Percentiles rank a stretch among this genome's conserved stretches.
Conservation (phyloP, 2,888 invertebrate species). For the Drosophila gaucha region DNA sequence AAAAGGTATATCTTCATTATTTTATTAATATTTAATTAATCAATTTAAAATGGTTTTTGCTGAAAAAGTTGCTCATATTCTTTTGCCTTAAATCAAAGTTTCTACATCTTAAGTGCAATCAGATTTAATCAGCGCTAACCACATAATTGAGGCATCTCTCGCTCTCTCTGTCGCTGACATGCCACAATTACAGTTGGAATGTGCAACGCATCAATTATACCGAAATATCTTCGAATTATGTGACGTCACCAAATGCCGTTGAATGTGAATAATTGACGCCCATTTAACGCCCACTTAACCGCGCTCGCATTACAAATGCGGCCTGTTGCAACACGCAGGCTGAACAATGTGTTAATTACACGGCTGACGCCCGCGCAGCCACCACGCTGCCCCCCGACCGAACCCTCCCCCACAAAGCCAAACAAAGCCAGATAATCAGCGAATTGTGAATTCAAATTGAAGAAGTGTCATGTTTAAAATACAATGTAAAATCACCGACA, state of each 20-base stretch:
- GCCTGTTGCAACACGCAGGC: constrained; percentile 33
- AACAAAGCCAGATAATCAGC: constrained; percentile 53
- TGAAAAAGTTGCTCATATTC: too few relatives aligned
- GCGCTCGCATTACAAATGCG: constrained; percentile 54
- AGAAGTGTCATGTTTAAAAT: constrained; percentile 54
- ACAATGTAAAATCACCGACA: constrained; percentile 38
- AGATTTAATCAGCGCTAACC: background rate
- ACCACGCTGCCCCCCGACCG: constrained; percentile 4
- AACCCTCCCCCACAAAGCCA: constrained; percentile 3
- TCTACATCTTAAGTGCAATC: background rate
- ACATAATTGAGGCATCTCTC: background rate
- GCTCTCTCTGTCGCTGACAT: background rate
- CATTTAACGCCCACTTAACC: constrained; percentile 70
- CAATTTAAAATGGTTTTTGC: too few relatives aligned
- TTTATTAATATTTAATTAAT: too few relatives aligned
- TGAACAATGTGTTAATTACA: constrained; percentile 74
- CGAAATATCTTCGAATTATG: background rate
- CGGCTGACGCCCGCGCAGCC: constrained; percentile 65
- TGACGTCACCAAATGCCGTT: constrained; percentile 23
- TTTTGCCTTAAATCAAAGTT: too few relatives aligned
- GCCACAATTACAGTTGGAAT: background rate
- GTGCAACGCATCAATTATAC: background rate
- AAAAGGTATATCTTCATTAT: too few relatives aligned
- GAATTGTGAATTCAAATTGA: constrained; percentile 53
- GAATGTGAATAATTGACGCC: constrained; percentile 44